Percentiles rank a stretch among this genome's conserved stretches.
Evolutionary conservation across 1,140 invertebrate genomes (phyloP).

Genomic region (Helicoverpa zea): DNA sequence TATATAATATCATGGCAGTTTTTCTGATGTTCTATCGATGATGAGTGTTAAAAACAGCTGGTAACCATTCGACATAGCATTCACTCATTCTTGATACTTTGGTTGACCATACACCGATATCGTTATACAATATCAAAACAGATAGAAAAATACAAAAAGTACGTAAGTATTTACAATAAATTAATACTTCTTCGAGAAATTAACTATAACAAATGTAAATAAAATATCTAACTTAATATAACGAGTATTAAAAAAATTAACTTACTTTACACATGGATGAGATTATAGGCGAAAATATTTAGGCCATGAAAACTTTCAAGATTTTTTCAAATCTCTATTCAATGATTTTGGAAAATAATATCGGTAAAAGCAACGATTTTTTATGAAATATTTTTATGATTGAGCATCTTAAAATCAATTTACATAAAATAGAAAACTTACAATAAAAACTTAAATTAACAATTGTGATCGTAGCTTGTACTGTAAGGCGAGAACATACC

Average conservation of each 20-base stretch:
- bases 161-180: constrained; percentile 53
- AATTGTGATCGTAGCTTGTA: constrained; percentile 46
- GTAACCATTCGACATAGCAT: constrained; percentile 27
- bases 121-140: constrained; percentile 38
- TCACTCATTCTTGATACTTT: constrained; percentile 13
- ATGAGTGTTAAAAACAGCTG: not conserved
- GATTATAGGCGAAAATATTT: constrained; percentile 15
- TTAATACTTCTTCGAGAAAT: constrained; percentile 50
- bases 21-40: constrained; percentile 2
- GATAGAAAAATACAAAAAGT: constrained; percentile 49
- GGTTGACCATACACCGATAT: constrained; percentile 20
- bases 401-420: constrained; percentile 34
- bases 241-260: constrained; percentile 54
- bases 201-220: constrained; percentile 52
- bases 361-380: not conserved
- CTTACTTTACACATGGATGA: constrained; percentile 32
- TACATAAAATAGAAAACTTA: constrained; percentile 1
- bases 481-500: constrained; percentile 44
- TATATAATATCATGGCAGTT: constrained; percentile 17
- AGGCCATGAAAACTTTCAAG: constrained; percentile 18
- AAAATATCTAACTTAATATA: constrained; percentile 49
- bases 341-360: not conserved
- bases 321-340: not conserved
- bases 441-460: constrained; percentile 25
- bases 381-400: not conserved